phyloP scores from a whole-genome alignment of 2,888 invertebrate genomes.

The Hyposoter dolosus region DNA sequence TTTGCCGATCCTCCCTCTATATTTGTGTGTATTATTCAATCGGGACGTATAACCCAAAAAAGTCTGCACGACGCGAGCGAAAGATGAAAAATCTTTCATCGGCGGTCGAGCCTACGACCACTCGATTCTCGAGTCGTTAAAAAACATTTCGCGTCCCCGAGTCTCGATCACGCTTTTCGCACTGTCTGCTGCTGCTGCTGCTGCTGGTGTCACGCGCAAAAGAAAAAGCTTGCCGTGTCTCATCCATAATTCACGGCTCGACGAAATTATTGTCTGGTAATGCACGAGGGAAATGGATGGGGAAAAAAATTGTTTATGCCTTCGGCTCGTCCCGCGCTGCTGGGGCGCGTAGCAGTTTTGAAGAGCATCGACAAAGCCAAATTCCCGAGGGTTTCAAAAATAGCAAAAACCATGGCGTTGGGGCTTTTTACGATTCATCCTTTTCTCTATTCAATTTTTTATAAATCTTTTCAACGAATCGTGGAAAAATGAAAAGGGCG shows the following conservation, averaged over 20 bases:
- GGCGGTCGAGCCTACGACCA: no score
- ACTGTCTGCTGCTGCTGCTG: no score
- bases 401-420: not conserved
- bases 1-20: no score
- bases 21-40: not conserved
- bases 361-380: not conserved
- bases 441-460: conserved; percentile 3
- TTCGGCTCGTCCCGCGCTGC: not conserved
- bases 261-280: conserved; percentile 58
- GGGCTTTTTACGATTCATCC: no score
- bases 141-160: conserved; percentile 56
- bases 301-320: conserved; percentile 26
- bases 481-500: not conserved
- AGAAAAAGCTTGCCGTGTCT: conserved; percentile 11
- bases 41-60: no score
- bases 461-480: not conserved
- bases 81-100: no score
- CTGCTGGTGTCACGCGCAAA: no score
- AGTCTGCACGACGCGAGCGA: no score
- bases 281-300: conserved; percentile 29
- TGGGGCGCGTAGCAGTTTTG: not conserved
- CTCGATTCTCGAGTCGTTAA: conserved; percentile 44
- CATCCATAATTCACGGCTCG: conserved; percentile 61
- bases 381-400: not conserved
- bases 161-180: conserved; percentile 49